These are phyloP conservation scores for Drosophila kambysellisi DNA, from an alignment of 2,888 invertebrate species.

Conservation along the genomic window DNA sequence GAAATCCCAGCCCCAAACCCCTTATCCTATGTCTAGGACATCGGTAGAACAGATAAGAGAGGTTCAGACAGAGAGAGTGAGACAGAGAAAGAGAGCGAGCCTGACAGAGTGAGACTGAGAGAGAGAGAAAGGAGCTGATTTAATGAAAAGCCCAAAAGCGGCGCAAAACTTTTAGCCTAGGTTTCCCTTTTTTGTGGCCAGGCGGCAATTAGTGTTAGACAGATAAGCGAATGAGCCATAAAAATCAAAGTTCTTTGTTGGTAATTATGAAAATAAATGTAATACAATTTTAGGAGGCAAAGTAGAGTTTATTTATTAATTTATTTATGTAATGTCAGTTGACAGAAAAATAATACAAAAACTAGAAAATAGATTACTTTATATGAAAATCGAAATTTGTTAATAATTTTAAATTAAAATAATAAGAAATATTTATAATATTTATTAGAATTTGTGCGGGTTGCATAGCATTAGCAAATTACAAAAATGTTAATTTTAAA, in stretches of 20 bases:
- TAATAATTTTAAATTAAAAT: not conserved
- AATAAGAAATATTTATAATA: not conserved
- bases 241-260: not conserved
- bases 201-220: slow-evolving; percentile 55
- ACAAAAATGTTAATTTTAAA: too few species aligned
- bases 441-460: not conserved
- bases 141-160: slow-evolving; percentile 30
- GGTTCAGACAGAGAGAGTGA: not conserved
- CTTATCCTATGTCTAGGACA: slow-evolving; percentile 41
- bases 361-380: not conserved
- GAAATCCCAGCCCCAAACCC: slow-evolving; percentile 13
- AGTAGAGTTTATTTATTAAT: not conserved
- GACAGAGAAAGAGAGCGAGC: not conserved
- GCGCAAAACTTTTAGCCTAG: slow-evolving; percentile 20
- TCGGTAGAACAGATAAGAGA: slow-evolving; percentile 18
- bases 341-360: not conserved
- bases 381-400: not conserved
- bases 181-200: slow-evolving; percentile 33
- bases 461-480: too few species aligned
- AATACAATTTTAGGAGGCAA: not conserved
- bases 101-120: not conserved
- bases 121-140: slow-evolving; percentile 12
- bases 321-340: not conserved
- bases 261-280: not conserved
- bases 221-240: slow-evolving; percentile 43